Base-by-base conservation (phyloP, 2,888 invertebrate species). In the Apodemia hepburni region DNA sequence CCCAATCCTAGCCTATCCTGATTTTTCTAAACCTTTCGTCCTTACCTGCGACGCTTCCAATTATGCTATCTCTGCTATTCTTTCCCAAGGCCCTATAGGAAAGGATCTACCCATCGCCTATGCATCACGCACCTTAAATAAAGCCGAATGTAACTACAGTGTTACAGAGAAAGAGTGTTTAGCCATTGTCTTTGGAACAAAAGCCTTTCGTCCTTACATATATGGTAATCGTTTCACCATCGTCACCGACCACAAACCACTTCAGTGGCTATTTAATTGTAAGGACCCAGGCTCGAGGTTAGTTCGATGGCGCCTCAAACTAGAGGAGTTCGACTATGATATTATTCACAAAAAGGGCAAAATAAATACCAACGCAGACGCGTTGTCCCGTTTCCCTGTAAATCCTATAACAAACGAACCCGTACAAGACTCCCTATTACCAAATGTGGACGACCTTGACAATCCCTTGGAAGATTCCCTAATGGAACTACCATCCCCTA, bases 201-300 rank as follows among this genome's bases (percentile, higher is more conserved):
- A 54, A 54, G 58, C 58, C 17, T 33, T 60, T 6, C 45, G 38
- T 0, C 42, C 42, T 22, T 42, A 29, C 15, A 18, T 64, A 61
- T 64, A 33, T 42, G 60, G 61, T n/a, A 12, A 22, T 5, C 29
- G 51, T 54, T 54, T 54, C 1, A 54, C 51, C 2, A 33, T 64
- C 3, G 18, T 60, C 1, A 61, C 61, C 2, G 64, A 64, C 17
- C 64, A 64, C 35, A 59, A 61, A 59, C 64, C 64, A 22, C 57
- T 64, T 0, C 18, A 61, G 27, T 64, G 64, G 64, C 15, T 64
- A 8, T 61, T 64, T 27, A 64, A 61, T 51, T 54, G 27, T 15
- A 61, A 60, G 27, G 64, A 64, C 29, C 64, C 64, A 12, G 54
- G 61, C 11, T 62, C 62, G 8, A 42, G 51, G 15, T 45, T 66